Base-by-base conservation (phyloP, 2,797 vertebrate genomes). In the Fistularia commersonii region DNA sequence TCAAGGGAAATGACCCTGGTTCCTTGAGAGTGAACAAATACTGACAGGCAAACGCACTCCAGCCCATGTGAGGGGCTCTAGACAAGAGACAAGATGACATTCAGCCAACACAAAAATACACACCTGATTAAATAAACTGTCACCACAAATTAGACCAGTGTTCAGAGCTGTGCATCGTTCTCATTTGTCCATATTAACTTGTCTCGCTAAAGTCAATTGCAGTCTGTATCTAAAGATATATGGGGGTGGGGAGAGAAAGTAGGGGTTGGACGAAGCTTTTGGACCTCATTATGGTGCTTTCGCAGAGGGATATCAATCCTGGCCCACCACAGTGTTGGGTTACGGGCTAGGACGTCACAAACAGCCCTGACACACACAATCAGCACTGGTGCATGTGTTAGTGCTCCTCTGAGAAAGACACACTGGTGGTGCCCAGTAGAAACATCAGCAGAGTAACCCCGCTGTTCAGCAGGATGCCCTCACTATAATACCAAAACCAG, bases 331-430 rank as follows among this genome's bases (percentile, higher is more conserved):
- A 36, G 9, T 32, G 8, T 44, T 51, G 48, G 93, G 89, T 90
- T 98, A 87, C 0, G 75, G 90, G 90, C 85, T 5, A 89, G 74
- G 76, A 93, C 88, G 23, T 97, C 96, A 98, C 77, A 83, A 71
- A 92, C 41, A 69, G 90, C 91, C 88, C 84, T 1, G 5, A 58
- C 65, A 69, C 67, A 57, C 58, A 41, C 48, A 14, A 5, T 11
- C 2, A 5, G 6, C 0, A 2, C 42, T 12, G 59, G 3, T 36
- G 54, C 32, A 32, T 48, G 69, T 48, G 77, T 56, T 54, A 77
- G 71, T 33, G 84, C 83, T 74, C 75, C 87, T 87, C 88, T 80
- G 82, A 79, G 72, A 85, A 83, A 6, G 71, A 57, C 61, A 57
- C 54, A 43, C 69, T 54, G 48, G 40, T 63, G 73, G 51, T 65